phyloP scores from a whole-genome alignment of 2,113 vertebrate genomes.

The Silurus glanis region DNA sequence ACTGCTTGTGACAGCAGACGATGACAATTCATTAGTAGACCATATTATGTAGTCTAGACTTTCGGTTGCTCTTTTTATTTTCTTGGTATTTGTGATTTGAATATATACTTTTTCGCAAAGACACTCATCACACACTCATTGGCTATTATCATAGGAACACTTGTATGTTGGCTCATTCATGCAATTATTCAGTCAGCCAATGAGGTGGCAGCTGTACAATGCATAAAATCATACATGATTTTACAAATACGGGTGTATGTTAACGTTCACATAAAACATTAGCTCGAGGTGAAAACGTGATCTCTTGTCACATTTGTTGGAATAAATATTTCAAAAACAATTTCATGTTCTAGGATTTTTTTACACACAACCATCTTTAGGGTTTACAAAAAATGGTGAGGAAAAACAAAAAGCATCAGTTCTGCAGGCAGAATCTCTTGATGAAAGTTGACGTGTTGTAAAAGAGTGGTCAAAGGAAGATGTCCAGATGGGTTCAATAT shows the following conservation, averaged over 20 bases:
- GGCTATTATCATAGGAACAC: not conserved
- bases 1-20: not conserved
- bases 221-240: not conserved
- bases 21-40: not conserved
- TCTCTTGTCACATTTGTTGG: not conserved
- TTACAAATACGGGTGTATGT: not conserved
- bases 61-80: not conserved
- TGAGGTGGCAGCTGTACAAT: not conserved
- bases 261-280: not conserved
- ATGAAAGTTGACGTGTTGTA: not conserved
- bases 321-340: not conserved
- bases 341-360: not conserved
- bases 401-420: not conserved
- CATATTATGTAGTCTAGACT: not conserved
- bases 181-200: not conserved
- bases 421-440: not conserved
- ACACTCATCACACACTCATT: too few species aligned
- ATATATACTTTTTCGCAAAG: too few species aligned
- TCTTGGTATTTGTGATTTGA: not conserved
- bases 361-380: not conserved
- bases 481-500: not conserved
- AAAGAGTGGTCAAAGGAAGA: not conserved
- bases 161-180: not conserved
- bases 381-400: not conserved
- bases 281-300: not conserved